phyloP scores from a whole-genome alignment of 2,113 vertebrate species.

The Macaca mulatta region DNA sequence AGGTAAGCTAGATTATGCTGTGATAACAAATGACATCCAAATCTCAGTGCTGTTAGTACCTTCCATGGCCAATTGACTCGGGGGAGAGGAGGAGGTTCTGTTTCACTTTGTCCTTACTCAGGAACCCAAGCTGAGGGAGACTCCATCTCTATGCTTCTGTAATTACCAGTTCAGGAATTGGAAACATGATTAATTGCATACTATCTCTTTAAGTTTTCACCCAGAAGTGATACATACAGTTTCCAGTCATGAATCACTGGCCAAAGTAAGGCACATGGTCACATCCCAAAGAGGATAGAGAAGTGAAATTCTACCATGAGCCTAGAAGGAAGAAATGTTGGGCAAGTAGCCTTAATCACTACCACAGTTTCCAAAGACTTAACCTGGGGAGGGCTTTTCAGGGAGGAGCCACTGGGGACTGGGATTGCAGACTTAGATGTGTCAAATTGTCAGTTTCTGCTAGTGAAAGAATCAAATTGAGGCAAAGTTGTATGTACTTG shows the following conservation, averaged over 20 bases:
- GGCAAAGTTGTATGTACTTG: background rate
- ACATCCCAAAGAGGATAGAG: background rate
- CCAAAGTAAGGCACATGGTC: background rate
- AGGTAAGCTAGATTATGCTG: background rate
- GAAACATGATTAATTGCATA: background rate
- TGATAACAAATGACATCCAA: background rate
- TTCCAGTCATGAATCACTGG: background rate
- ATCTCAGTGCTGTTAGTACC: background rate
- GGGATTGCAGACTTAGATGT: background rate
- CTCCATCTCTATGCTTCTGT: background rate
- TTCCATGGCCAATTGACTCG: background rate
- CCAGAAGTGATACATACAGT: background rate
- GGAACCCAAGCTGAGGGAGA: background rate
- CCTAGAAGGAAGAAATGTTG: background rate
- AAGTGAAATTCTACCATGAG: background rate
- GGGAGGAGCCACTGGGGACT: background rate
- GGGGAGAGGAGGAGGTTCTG: background rate
- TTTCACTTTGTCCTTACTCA: background rate
- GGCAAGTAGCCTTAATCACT: background rate
- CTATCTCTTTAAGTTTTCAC: background rate
- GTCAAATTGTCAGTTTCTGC: background rate
- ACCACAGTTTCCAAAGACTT: background rate
- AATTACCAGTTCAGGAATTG: background rate
- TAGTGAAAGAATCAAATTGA: background rate
- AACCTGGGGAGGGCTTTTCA: background rate